phyloP scores from a whole-genome alignment of 2,113 vertebrate species.

The Panurus biarmicus region DNA sequence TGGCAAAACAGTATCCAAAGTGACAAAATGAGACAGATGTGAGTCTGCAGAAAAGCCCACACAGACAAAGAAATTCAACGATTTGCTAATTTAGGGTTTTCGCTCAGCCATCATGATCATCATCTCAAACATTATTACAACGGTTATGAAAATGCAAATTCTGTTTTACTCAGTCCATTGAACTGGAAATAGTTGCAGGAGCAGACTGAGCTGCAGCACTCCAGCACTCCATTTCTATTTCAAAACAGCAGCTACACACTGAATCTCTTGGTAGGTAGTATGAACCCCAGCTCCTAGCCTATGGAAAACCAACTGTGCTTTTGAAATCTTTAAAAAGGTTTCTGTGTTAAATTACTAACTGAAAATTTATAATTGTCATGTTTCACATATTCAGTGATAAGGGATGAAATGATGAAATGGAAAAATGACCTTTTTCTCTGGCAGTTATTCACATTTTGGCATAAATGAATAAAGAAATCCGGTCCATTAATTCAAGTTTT shows the following conservation, averaged over 20 bases:
- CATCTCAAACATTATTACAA: slow-evolving; percentile 21
- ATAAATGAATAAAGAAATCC: not conserved
- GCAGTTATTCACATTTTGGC: not conserved
- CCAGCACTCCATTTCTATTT: not conserved
- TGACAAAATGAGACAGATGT: slow-evolving; percentile 23
- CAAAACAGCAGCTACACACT: not conserved
- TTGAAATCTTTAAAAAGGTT: not conserved
- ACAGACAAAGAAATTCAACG: not conserved
- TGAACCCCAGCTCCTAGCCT: not conserved
- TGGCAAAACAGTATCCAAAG: slow-evolving; percentile 1
- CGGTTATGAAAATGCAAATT: slow-evolving; percentile 54
- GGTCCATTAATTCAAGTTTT: not conserved
- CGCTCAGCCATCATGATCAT: not conserved
- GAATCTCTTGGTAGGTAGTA: not conserved
- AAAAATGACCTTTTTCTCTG: not conserved
- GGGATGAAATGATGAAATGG: not conserved
- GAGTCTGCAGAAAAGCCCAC: slow-evolving; percentile 4
- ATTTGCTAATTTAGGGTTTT: slow-evolving; percentile 7
- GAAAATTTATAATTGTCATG: not conserved
- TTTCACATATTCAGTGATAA: not conserved
- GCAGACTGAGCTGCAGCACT: not conserved
- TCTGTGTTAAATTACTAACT: not conserved
- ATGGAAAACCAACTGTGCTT: not conserved
- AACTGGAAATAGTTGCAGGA: slow-evolving; percentile 20
- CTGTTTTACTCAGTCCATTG: slow-evolving; percentile 7